Evolutionary conservation across 1,140 invertebrate genomes (phyloP).

Genomic region (Drosophila sp.): DNA sequence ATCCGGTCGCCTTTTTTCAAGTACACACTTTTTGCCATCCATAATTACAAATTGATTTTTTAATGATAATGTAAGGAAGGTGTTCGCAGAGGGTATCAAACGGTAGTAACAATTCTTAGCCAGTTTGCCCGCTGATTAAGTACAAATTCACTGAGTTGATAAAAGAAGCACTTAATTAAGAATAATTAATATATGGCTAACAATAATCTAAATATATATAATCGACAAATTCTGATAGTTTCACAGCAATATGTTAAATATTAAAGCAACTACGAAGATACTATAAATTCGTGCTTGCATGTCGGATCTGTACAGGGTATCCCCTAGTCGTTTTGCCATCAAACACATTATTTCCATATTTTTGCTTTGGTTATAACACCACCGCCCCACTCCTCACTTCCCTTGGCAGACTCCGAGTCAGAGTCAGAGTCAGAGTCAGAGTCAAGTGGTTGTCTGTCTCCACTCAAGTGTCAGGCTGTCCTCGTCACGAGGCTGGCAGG

Average conservation of each 20-base stretch:
- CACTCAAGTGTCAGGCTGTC: conserved; percentile 75
- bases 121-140: too few species aligned
- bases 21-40: conserved; percentile 35
- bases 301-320: conserved; percentile 5
- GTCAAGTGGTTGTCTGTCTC: conserved; percentile 78
- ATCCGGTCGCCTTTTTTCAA: conserved; percentile 18
- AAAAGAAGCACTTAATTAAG: too few species aligned
- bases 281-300: too few species aligned
- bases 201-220: too few species aligned
- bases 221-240: too few species aligned
- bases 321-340: neutral
- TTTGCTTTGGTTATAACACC: conserved; percentile 22
- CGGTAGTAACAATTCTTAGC: too few species aligned
- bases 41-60: conserved; percentile 79
- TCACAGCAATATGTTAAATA: too few species aligned
- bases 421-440: conserved; percentile 41
- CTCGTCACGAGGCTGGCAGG: conserved; percentile 37
- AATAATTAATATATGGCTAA: too few species aligned
- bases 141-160: too few species aligned
- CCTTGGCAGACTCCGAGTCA: too few species aligned
- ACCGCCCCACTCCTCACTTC: neutral
- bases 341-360: conserved; percentile 9
- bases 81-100: neutral
- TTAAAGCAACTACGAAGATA: neutral
- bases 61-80: conserved; percentile 56